phyloP scores from a whole-genome alignment of 2,888 invertebrate genomes.

The Allophyes oxyacanthae region DNA sequence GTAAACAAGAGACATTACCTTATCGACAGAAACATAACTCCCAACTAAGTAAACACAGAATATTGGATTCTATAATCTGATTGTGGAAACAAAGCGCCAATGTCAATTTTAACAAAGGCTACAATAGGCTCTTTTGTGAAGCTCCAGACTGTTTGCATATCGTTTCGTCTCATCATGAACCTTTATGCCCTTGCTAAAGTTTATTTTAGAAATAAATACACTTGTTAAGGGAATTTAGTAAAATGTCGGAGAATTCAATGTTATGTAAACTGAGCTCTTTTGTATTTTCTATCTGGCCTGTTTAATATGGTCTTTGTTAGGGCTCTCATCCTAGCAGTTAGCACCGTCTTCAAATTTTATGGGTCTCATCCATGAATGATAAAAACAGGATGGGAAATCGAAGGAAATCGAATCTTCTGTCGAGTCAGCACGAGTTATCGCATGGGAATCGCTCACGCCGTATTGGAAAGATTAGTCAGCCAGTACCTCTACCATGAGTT shows the following conservation, averaged over 20 bases:
- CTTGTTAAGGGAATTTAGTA: neutral
- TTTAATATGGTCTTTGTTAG: too few species aligned
- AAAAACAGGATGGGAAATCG: too few species aligned
- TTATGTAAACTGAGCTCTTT: too few species aligned
- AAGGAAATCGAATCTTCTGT: too few species aligned
- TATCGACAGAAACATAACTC: constrained; percentile 7
- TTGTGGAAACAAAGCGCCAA: constrained; percentile 41
- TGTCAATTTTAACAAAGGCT: constrained; percentile 34
- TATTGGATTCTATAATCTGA: constrained; percentile 38
- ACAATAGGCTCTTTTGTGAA: constrained; percentile 35
- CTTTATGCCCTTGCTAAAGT: neutral
- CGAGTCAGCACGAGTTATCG: too few species aligned
- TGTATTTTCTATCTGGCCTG: too few species aligned
- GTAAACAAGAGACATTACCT: neutral
- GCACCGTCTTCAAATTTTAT: too few species aligned
- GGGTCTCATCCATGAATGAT: too few species aligned
- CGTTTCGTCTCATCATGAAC: constrained; percentile 14
- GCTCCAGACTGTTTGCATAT: constrained; percentile 41
- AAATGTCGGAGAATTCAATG: neutral
- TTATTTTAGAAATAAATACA: constrained; percentile 1
- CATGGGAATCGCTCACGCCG: too few species aligned
- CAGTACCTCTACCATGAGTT: too few species aligned
- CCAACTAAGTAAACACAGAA: constrained; percentile 37
- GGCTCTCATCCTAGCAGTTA: too few species aligned
- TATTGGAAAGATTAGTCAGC: too few species aligned